Conservation (phyloP, 2,888 invertebrate species). For the Apamea monoglypha region DNA sequence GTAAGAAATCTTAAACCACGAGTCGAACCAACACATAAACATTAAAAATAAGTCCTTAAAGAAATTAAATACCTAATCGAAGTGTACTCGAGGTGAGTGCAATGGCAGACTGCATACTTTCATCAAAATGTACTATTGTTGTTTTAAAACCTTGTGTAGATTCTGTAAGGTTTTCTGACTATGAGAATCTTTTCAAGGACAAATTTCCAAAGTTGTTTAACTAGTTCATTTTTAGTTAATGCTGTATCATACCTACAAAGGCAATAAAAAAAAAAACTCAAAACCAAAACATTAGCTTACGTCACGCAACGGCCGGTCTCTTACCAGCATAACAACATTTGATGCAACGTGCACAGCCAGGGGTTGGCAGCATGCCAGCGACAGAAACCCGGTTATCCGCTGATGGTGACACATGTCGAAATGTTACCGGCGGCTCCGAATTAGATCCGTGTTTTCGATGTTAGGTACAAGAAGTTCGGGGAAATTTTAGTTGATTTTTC, state of each 20-base stretch:
- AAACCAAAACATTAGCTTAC: constrained; percentile 31
- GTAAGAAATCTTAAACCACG: neutral
- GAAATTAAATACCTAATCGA: neutral
- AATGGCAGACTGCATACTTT: neutral
- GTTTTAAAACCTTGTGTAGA: neutral
- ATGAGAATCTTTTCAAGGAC: neutral
- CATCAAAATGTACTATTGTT: neutral
- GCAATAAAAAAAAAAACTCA: neutral
- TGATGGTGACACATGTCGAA: constrained; percentile 57
- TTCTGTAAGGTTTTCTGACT: neutral
- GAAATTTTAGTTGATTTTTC: constrained; percentile 33
- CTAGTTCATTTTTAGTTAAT: too few relatives aligned
- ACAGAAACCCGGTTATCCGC: constrained; percentile 56
- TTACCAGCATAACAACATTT: constrained; percentile 49
- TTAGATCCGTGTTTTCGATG: constrained; percentile 38
- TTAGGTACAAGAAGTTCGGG: neutral
- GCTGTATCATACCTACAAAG: neutral
- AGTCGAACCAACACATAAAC: neutral
- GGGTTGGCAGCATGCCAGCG: constrained; percentile 47
- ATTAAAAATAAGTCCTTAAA: neutral
- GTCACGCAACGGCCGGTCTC: constrained; percentile 29
- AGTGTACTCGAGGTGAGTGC: neutral
- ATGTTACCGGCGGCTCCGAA: constrained; percentile 43
- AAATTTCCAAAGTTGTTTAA: neutral
- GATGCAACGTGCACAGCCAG: constrained; percentile 44